Base-by-base conservation (phyloP, 2,888 invertebrate species). In the Ichneumoninae sp. region DNA sequence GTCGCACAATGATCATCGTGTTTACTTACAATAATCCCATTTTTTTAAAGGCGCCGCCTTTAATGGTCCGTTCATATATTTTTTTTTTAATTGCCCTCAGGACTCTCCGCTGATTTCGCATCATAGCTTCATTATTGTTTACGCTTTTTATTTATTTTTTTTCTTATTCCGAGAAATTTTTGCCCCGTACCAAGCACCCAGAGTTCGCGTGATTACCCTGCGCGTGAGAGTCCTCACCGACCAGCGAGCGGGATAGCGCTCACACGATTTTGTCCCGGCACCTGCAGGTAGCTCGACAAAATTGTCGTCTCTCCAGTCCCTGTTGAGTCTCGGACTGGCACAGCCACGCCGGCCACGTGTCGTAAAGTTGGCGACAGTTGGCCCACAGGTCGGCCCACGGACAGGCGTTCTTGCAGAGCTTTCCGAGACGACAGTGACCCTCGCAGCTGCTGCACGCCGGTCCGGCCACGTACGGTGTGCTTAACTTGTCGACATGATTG, bases 351-450 rank as follows among this genome's bases (percentile, higher is more conserved):
- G 94, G 95, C 94, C 95, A 95, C 66, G 94, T 94, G 83, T 94
- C 90, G 85, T 95, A 93, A 33, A 97, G 94, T 76, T 96, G 95
- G 26, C 93, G 94, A 92, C 97, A 97, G 93, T 97, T 97, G 75
- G 96, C 95, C 95, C 96, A 97, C 52, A 95, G 93, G 92, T 97
- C 97, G 57, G 95, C 96, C 84, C 95, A 95, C 52, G 95, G 94
- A 90, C 97, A 97, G 0, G 95, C 91, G 94, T 97, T 97, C 54
- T 95, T 96, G 94, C 97, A 97, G n/a, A 97, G 95, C 86, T 95
- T 94, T 50, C 95, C 95, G 13, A 95, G 94, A 82, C 95, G 94
- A 91, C 97, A 97, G 86, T 95, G 93, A 33, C 94, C 93, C 26
- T 95, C 95, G 91, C 97, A 97, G 77, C 95, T 95, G 44, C 93